Conservation (phyloP, 2,113 vertebrate genomes). For the Diadophis punctatus region DNA sequence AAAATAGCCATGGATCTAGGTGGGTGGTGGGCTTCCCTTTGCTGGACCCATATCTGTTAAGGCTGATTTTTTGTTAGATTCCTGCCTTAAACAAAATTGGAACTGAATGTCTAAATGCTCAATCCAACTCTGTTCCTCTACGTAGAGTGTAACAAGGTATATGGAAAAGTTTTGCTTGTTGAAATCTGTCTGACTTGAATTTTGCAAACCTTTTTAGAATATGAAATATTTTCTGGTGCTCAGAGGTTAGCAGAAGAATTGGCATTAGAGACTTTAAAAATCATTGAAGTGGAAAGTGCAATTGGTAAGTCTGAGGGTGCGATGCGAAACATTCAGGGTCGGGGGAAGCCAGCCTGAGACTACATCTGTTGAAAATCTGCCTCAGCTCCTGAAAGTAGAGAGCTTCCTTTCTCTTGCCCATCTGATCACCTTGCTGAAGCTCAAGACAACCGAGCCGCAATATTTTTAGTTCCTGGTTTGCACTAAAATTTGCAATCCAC, state of each 20-base stretch:
- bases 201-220: not conserved
- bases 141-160: not conserved
- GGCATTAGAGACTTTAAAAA: not conserved
- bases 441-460: not conserved
- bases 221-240: not conserved
- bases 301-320: not conserved
- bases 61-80: not conserved
- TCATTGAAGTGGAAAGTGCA: not conserved
- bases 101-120: not conserved
- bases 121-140: not conserved
- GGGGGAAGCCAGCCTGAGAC: not conserved
- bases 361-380: not conserved
- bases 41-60: not conserved
- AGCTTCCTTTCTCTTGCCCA: not conserved
- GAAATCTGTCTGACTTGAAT: not conserved
- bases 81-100: not conserved
- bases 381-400: not conserved
- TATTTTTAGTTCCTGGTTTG: not conserved
- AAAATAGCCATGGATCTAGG: not conserved
- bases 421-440: not conserved
- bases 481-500: not conserved
- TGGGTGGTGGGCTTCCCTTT: not conserved
- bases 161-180: not conserved
- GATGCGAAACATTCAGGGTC: not conserved
- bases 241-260: not conserved